Base-by-base conservation (phyloP, 2,797 vertebrate genomes). In the Peromyscus attwateri region DNA sequence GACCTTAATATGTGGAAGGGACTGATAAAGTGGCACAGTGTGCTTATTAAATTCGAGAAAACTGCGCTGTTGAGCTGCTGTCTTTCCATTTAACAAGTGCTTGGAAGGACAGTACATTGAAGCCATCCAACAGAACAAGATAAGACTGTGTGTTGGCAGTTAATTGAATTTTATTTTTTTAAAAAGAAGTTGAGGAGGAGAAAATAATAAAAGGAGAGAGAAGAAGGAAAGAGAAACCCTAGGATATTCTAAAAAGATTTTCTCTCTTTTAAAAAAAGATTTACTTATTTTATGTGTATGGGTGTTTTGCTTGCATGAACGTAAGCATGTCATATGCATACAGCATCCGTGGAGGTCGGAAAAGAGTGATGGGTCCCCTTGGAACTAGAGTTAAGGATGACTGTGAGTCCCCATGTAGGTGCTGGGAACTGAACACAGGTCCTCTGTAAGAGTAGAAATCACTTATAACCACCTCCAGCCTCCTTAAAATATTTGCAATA, bases 401-500 rank as follows among this genome's bases (percentile, higher is more conserved):
- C 13, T 23, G 19, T 85, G 83, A n/a, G 34, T 52, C 21, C 40
- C 31, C 43, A 16, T 25, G 21, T 12, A 3, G 11, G 6, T 85
- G 21, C 21, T 87, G 21, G 31, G 31, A 87, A 52, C 46, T 70
- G 34, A 70, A 52, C 21, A 87, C 6, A 14, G 40, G 40, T 43
- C 27, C 12, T n/a, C 19, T 85, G 43, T 85, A 70, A 68, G 43
- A 84, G 40, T 29, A 70, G 19, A 43, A 49, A 66, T 12, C 16
- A 49, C 7, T 68, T n/a, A n/a, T 70, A n/a, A 9, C 31, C 64
- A n/a, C 31, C 19, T 49, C 21, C 43, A 68, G 43, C 31, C 19
- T 34, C 91, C 40, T 87, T 79, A 90, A 92, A 96, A 85, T 94
- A 87, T 84, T 93, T n/a, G 43, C 40, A 91, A 46, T n/a, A 85